phyloP scores from a whole-genome alignment of 2,113 vertebrate genomes.

The Arothron firmamentum region DNA sequence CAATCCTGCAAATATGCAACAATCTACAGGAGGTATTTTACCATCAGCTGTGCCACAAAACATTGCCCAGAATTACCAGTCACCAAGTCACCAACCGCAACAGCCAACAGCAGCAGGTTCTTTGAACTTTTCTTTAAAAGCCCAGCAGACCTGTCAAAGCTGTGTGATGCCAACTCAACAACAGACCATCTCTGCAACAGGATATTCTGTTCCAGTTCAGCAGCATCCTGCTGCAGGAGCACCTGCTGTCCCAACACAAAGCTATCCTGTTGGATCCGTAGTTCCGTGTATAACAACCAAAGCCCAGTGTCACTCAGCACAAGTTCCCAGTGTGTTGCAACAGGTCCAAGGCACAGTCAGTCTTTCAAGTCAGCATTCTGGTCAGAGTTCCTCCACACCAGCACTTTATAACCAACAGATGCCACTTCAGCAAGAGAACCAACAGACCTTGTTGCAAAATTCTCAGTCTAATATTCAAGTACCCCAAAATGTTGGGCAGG shows the following conservation, averaged over 20 bases:
- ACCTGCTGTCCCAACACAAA: conserved; percentile 46
- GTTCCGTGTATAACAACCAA: conserved; percentile 24
- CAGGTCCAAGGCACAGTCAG: conserved; percentile 35
- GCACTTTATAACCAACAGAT: conserved; percentile 58
- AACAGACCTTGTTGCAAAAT: conserved; percentile 37
- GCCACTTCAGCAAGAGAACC: conserved; percentile 49
- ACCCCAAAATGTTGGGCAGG: conserved; percentile 36
- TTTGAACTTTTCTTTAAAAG: conserved; percentile 32
- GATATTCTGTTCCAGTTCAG: conserved; percentile 37
- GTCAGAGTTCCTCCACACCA: conserved; percentile 47
- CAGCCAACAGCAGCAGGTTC: conserved; percentile 22
- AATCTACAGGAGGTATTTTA: conserved; percentile 27
- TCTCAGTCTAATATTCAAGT: conserved; percentile 40
- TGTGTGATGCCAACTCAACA: conserved; percentile 28
- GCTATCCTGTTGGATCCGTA: conserved; percentile 33
- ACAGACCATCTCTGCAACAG: conserved; percentile 33
- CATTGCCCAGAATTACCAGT: conserved; percentile 52
- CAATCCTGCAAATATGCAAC: conserved; percentile 36
- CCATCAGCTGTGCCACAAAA: conserved; percentile 42
- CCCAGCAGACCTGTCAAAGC: conserved; percentile 47
- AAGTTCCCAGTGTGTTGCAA: conserved; percentile 41
- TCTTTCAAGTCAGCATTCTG: conserved; percentile 47
- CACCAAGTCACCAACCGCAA: conserved; percentile 50
- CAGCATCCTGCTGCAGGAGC: conserved; percentile 32
- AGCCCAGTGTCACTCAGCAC: conserved; percentile 41